Conservation (phyloP, 2,113 vertebrate species). For the Scomber colias region DNA sequence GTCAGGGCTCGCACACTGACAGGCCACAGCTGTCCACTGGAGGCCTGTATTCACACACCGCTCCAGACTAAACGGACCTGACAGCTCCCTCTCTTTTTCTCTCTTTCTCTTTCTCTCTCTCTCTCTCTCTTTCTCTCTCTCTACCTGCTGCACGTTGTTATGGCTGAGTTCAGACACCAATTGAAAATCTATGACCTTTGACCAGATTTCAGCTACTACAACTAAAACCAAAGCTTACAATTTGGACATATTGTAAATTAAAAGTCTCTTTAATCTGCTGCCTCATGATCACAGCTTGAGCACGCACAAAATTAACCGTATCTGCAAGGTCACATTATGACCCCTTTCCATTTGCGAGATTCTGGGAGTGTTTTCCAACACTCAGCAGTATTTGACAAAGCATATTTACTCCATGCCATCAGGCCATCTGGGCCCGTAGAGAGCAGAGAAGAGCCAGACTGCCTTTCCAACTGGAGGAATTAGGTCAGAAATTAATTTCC, state of each 20-base stretch:
- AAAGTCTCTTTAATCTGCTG: slow-evolving; percentile 26
- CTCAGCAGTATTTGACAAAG: slow-evolving; percentile 41
- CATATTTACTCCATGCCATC: slow-evolving; percentile 61
- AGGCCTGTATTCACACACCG: slow-evolving; percentile 41
- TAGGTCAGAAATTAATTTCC: slow-evolving; percentile 76
- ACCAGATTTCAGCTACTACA: not conserved
- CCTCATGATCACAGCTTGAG: slow-evolving; percentile 18
- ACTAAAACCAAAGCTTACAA: not conserved
- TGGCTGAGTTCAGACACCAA: slow-evolving; percentile 33
- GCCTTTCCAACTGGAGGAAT: slow-evolving; percentile 69
- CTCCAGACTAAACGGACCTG: slow-evolving; percentile 49
- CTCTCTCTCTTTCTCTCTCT: slow-evolving; percentile 21
- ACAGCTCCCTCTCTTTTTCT: slow-evolving; percentile 50
- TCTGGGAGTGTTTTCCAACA: slow-evolving; percentile 6
- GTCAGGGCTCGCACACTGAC: slow-evolving; percentile 61
- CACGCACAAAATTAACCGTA: not conserved
- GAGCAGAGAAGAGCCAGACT: slow-evolving; percentile 58
- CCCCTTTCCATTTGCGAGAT: slow-evolving; percentile 14
- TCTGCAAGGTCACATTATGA: slow-evolving; percentile 37
- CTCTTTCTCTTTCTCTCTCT: not conserved
- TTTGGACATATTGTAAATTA: slow-evolving; percentile 10
- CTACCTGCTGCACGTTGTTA: slow-evolving; percentile 55
- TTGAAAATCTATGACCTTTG: slow-evolving; percentile 49
- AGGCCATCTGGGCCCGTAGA: slow-evolving; percentile 73
- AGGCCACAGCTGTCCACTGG: slow-evolving; percentile 73